These are phyloP conservation scores for Glaucidium brasilianum DNA, from an alignment of 2,113 vertebrate species.

Conservation along the genomic window DNA sequence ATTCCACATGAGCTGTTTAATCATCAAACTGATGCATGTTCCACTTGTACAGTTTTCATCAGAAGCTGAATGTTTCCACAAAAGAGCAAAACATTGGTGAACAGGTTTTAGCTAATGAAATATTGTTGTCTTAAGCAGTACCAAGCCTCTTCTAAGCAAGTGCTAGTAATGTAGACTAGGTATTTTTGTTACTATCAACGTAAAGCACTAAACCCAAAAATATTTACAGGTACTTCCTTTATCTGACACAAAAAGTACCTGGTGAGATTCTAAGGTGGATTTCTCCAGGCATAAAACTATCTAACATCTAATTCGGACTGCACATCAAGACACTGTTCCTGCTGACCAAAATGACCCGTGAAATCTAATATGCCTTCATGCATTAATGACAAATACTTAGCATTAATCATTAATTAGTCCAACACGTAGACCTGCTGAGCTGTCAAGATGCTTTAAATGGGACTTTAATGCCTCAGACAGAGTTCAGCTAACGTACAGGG, in stretches of 20 bases:
- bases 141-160: background rate
- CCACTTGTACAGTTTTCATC: background rate
- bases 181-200: background rate
- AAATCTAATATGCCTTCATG: constrained; percentile 20
- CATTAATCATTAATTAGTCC: constrained; percentile 2
- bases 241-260: background rate
- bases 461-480: background rate
- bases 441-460: background rate
- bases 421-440: background rate
- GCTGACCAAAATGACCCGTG: background rate
- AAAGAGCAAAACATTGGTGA: background rate
- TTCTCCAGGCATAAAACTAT: background rate
- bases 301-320: background rate
- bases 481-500: background rate
- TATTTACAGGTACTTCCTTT: background rate
- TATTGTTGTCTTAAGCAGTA: background rate
- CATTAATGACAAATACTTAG: background rate
- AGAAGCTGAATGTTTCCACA: background rate
- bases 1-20: background rate
- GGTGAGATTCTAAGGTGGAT: background rate
- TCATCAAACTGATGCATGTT: background rate
- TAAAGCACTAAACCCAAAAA: background rate
- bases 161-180: background rate
- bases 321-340: background rate
- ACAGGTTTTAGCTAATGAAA: background rate